Base-by-base conservation (phyloP, 2,113 vertebrate genomes). In the Mormyrus iriodes region DNA sequence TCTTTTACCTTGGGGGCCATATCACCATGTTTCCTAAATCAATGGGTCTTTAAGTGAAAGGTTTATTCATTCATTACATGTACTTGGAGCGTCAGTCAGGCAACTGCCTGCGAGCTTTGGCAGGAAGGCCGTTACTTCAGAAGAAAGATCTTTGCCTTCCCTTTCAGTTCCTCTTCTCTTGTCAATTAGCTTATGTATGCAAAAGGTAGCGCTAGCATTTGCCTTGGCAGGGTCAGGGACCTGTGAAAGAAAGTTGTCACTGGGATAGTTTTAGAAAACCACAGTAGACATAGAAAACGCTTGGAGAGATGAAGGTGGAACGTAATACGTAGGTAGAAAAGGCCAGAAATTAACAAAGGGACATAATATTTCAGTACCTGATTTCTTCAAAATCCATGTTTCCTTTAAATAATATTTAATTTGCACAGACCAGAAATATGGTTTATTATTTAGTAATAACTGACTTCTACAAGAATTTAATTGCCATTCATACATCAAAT, bases 31-130 rank as follows among this genome's bases (percentile, higher is more conserved):
- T 91, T 92, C 93, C 92, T 91, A 86, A 86, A 90, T 91, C 91
- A 91, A 93, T 91, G 61, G 89, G 89, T 91, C 89, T 85, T 51
- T 58, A 91, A 95, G 90, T 94, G 93, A 95, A 94, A 92, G 93
- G 91, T 92, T 94, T 94, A 95, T 96, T 95, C 93, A 95, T 95
- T 94, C 93, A 93, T 94, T 94, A 94, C 92, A 94, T 95, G 94
- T 94, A 95, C 27, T 55, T 58, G 89, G 65, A 55, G 24, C 35
- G 39, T 31, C 79, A 87, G 76, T 61, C 12, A 39, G 48, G 24
- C 86, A 86, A 46, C 27, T 42, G 27, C 90, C 90, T 90, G 65
- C 46, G 92, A 91, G 94, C 90, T 90, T 35, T 65, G 69, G 91
- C 92, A 93, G 91, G 91, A 44, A 93, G 93, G 93, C 92, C 91